Evolutionary conservation across 2,113 vertebrate genomes (phyloP), one percentile per base, ranked within the genome.

Genomic region (Paradoxurus hermaphroditus): DNA sequence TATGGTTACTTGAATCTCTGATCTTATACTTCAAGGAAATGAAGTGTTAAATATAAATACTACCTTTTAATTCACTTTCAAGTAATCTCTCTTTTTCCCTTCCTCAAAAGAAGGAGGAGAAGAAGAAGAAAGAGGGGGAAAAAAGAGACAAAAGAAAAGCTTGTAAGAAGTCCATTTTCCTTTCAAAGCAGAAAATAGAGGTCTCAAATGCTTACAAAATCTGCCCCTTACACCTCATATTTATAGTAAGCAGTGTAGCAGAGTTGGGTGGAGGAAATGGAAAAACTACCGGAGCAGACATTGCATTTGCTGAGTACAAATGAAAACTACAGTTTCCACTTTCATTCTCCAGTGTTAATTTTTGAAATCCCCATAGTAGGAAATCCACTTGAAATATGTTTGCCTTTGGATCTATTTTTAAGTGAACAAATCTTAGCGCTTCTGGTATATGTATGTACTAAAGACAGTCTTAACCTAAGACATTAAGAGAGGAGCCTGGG

Each of bases 371-470:
- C 91, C 29, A 49, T 93, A 81, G 83, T 96, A 97, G 92, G 79
- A 97, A 97, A 94, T 91, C 53, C 86, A 91, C 90, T 97, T 95
- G 72, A 97, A 98, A 95, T 97, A 93, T 97, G 95, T 97, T 97
- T 97, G 93, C 86, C 86, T 97, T 96, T 94, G 67, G 79, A 93
- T 97, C 95, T 97, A 96, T 95, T 97, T 96, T 97, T 95, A 97
- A 95, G 93, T 96, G 41, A 95, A 90, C 95, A 95, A 78, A 79
- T 78, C 39, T 90, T 67, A 51, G 67, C 93, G 89, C 41, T 97
- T 95, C 96, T 97, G 92, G 95, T 89, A 31, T 95, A 77, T 95
- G 83, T 95, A 84, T 70, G 56, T 91, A 68, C 53, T 94, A 90
- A 31, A 96, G 95, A 97, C n/a, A 90, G 41, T 89, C 93, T 95